phyloP scores from a whole-genome alignment of 2,888 invertebrate species.

The Zootermopsis nevadensis region DNA sequence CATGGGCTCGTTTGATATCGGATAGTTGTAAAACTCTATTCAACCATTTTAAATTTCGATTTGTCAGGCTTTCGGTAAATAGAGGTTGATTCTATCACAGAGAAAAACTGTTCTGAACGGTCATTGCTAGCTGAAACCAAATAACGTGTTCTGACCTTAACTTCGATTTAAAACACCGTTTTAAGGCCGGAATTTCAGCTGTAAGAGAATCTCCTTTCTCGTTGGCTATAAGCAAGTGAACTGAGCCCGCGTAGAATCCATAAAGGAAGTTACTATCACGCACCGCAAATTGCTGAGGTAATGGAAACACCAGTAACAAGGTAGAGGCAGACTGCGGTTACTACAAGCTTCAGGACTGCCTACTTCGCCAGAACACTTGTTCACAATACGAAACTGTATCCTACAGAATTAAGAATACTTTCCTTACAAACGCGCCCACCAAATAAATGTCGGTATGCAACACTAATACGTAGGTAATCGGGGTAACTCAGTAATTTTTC shows the following conservation, averaged over 20 bases:
- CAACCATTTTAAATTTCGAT: no score
- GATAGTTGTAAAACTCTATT: no score
- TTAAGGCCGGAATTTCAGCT: neutral
- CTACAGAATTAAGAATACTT: neutral
- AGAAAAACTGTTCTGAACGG: no score
- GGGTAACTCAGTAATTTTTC: no score
- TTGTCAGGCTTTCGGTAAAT: no score
- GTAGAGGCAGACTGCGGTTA: neutral
- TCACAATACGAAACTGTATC: neutral
- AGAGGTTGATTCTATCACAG: no score
- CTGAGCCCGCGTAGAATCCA: neutral
- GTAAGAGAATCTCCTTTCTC: neutral
- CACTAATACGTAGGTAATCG: no score
- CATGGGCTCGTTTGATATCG: no score
- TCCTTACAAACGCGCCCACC: slow-evolving; percentile 3
- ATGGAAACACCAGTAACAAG: neutral
- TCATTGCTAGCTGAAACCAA: no score
- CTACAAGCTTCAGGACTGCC: neutral
- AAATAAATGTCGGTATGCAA: neutral
- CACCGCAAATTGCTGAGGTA: neutral
- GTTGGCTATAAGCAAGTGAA: neutral
- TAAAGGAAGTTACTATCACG: neutral
- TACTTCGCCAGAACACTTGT: neutral
- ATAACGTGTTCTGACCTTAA: no score
- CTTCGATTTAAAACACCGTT: no score